A percentile compares a stretch with the other conserved stretches of the same genome.
Evolutionary conservation across 2,797 vertebrate species (phyloP).

Genomic region (Otolemur crassicaudatus): DNA sequence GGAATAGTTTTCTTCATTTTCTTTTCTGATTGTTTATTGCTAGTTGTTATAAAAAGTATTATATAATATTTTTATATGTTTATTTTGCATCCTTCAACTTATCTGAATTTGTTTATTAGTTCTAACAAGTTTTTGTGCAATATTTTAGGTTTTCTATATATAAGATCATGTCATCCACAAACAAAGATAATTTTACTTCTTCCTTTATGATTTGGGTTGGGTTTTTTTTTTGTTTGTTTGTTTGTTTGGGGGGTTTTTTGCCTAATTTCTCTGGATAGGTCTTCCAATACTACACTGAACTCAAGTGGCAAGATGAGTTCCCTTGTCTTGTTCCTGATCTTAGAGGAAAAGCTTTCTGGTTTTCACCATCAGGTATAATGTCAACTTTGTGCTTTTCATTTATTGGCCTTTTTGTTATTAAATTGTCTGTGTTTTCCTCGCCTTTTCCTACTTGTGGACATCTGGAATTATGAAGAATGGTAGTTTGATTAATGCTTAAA

Average conservation of each 20-base stretch:
- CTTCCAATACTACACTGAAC: background rate
- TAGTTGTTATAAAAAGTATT: background rate
- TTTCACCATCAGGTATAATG: background rate
- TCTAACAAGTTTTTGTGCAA: background rate
- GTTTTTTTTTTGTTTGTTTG: background rate
- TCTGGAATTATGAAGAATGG: conserved; percentile 2
- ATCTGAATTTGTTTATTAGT: background rate
- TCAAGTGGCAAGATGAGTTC: background rate
- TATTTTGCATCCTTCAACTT: conserved; percentile 28
- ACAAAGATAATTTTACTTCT: background rate
- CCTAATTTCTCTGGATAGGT: background rate
- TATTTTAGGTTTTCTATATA: background rate
- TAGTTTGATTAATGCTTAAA: conserved; percentile 36
- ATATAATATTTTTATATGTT: background rate
- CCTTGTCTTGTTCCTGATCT: background rate
- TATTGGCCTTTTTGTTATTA: conserved; percentile 9
- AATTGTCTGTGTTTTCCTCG: background rate
- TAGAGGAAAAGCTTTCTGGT: background rate
- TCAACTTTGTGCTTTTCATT: conserved; percentile 18
- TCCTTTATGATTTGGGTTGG: background rate
- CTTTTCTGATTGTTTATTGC: conserved; percentile 5
- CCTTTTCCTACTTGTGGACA: background rate
- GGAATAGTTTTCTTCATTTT: background rate
- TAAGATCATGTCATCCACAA: background rate
- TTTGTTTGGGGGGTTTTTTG: background rate